Conservation (phyloP, 2,113 vertebrate species). For the Chamaea fasciata region DNA sequence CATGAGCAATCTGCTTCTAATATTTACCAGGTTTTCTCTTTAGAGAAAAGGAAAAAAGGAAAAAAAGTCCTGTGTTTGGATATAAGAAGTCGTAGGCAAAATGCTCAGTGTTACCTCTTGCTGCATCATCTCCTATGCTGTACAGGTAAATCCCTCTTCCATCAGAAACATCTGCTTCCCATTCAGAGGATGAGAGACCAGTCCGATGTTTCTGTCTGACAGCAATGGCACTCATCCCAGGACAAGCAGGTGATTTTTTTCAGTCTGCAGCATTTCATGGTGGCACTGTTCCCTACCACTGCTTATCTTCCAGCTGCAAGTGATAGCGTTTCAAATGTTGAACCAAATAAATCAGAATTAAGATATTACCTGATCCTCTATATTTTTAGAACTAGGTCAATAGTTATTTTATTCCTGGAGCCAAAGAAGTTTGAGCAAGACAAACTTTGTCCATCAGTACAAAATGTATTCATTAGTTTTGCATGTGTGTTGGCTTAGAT, state of each 20-base stretch:
- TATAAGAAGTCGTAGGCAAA: background rate
- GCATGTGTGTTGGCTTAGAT: background rate
- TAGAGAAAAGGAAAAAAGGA: background rate
- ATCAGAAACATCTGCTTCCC: background rate
- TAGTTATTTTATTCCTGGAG: background rate
- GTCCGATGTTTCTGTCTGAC: background rate
- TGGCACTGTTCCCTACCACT: background rate
- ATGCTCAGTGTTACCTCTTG: background rate
- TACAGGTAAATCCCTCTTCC: background rate
- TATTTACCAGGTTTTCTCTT: conserved; percentile 7
- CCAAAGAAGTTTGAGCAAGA: background rate
- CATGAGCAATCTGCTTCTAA: conserved; percentile 14
- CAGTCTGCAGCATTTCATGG: background rate
- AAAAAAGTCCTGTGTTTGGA: background rate
- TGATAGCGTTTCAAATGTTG: background rate
- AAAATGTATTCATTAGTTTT: conserved; percentile 5
- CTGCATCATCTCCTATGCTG: background rate
- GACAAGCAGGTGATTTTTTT: conserved; percentile 38
- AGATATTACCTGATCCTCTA: conserved; percentile 4
- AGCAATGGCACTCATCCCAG: background rate
- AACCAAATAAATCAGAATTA: conserved; percentile 27
- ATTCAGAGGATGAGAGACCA: background rate
- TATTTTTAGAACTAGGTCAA: conserved; percentile 38
- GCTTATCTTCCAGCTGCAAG: background rate
- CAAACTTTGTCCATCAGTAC: background rate